These are phyloP conservation scores for Atethmia centrago DNA, from an alignment of 2,888 invertebrate species.

Conservation along the genomic window DNA sequence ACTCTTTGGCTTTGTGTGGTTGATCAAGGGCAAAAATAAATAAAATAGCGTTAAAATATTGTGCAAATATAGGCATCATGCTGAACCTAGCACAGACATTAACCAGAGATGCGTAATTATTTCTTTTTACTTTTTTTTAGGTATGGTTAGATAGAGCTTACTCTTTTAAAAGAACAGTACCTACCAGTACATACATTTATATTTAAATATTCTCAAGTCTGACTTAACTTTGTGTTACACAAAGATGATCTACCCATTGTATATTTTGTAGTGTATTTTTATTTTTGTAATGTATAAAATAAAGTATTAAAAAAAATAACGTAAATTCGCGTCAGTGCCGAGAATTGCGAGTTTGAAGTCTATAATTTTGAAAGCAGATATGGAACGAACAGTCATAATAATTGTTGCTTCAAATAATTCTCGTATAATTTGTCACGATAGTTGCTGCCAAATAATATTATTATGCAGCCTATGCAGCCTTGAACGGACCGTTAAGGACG, in stretches of 20 bases:
- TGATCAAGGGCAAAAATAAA: background rate
- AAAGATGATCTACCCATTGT: too few relatives aligned
- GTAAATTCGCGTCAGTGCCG: background rate
- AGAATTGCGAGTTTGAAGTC: background rate
- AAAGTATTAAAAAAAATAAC: too few relatives aligned
- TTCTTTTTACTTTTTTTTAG: background rate
- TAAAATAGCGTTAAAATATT: background rate
- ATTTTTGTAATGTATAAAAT: too few relatives aligned
- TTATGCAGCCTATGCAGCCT: background rate
- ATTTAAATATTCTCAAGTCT: background rate
- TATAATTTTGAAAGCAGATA: conserved; percentile 3
- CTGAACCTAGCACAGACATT: background rate
- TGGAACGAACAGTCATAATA: background rate
- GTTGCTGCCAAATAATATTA: background rate
- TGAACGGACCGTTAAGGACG: background rate
- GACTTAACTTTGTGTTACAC: background rate
- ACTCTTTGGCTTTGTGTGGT: background rate
- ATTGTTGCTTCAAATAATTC: background rate
- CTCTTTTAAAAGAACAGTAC: background rate
- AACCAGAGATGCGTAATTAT: background rate
- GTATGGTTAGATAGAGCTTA: background rate
- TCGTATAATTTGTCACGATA: conserved; percentile 5
- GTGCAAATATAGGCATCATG: background rate
- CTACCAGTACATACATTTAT: background rate
- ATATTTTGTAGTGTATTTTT: too few relatives aligned